Evolutionary conservation across 1,140 invertebrate genomes (phyloP), one percentile per base, ranked within the genome.

Genomic region (Melipona quadrifasciata): DNA sequence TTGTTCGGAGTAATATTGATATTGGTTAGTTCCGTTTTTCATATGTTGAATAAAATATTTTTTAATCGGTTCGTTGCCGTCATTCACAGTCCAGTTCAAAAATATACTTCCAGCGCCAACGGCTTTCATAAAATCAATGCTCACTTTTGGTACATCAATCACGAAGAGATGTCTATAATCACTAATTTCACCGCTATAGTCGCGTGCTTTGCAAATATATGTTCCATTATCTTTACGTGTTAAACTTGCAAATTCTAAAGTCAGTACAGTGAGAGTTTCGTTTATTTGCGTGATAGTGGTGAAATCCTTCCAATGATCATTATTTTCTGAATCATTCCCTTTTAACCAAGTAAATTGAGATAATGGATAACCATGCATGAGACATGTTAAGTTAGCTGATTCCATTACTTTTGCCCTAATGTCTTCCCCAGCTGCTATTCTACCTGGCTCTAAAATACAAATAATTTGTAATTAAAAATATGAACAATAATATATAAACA

Each of bases 61-160:
- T 82, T 95, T 94, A 34, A 97, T 95, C 0, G 96, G 96, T 68
- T 96, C 96, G 91, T 98, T 98, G 84, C 97, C 97, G 82, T 97
- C 96, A 77, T 96, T 96, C 0, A 97, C 94, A 0, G 97, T 98
- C 97, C 97, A 98, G 92, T 98, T 98, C 0, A 98, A 90, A 92
- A 96, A 98, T 71, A 98, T 96, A 92, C 96, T 96, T 21, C 95
- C 95, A 21, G 96, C 96, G 47, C 97, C 97, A 12, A 98, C 97
- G 0, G 97, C 96, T 92, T 97, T 97, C 2, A 97, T 96, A 77
- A 96, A 96, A 91, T 97, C 96, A 81, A 98, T 96, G 75, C 95
- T 95, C 0, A 98, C 95, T 91, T 96, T 95, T 6, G 97, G 97
- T 86, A 95, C 95, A 87, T 97, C 97, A 89, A 96, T 95, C 2